Base-by-base conservation (phyloP, 2,113 vertebrate species). In the Caretta caretta region DNA sequence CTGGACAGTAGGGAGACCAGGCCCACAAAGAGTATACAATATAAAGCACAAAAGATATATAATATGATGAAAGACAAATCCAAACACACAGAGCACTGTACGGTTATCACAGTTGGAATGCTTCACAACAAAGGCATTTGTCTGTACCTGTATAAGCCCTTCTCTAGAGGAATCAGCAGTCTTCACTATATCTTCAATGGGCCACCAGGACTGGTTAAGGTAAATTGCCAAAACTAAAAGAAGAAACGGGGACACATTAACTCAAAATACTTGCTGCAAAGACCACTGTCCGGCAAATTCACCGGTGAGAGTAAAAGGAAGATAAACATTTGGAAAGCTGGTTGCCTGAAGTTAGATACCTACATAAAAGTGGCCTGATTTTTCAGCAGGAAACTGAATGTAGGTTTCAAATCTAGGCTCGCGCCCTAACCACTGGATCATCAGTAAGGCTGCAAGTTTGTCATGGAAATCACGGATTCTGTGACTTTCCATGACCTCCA, bases 221-320 rank as follows among this genome's bases (percentile, higher is more conserved):
- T 99, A 99, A 48, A 99, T 82, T 11, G 99, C 99, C 92, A 99
- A 82, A 94, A 99, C 99, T 99, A 86, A 57, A 81, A 88, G 82
- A 93, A 46, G 83, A 91, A 90, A 79, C 51, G 5, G 5, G 42
- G 80, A 35, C 14, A 42, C 0, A 1, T 65, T 19, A 79, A n/a
- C 49, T 5, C 2, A 35, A 50, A 54, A 11, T 9, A 84, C 35
- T 5, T 57, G 4, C 48, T 7, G 3, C 24, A n/a, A 85, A 42
- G 46, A 46, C 14, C 24, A 24, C 8, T 25, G 25, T 3, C 65
- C 20, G 57, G 22, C 1, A n/a, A 8, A 72, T 51, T 83, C 22
- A 9, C 56, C 19, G 19, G 20, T 1, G 13, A 56, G 42, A 9
- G 9, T 51, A 9, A 42, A 79, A 35, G 57, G 29, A 31, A 46